Base-by-base conservation (phyloP, 2,113 vertebrate genomes). In the Austrofundulus limnaeus region DNA sequence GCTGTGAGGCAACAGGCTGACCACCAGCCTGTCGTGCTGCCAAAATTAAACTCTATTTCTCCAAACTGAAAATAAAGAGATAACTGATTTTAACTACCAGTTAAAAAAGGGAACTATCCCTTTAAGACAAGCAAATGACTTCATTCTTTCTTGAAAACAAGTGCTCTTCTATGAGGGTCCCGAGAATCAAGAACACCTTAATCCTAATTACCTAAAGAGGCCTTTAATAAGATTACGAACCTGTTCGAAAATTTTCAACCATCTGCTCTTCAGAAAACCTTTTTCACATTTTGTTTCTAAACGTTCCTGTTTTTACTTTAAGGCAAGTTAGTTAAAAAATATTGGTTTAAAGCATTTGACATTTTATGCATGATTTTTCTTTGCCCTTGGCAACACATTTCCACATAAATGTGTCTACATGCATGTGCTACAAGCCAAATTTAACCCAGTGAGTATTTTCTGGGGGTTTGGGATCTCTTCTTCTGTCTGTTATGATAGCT, bases 161-260 rank as follows among this genome's bases (percentile, higher is more conserved):
- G 37, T 14, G 39, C 25, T 57, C 11, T 10, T 58, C 64, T 47
- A 20, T 12, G 5, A 72, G 69, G 81, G 62, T 78, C 72, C 23
- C 21, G 63, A 28, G 24, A 76, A 71, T 56, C 48, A 37, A 70
- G 51, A 80, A 42, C 48, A 37, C 56, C 50, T 69, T 85, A 86
- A 88, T 80, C 87, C 85, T 72, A 70, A 77, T 90, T 75, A 87
- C 71, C 75, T 48, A 52, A 83, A 85, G 80, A 85, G 38, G 48
- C 38, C 31, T 39, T 70, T 71, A 86, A 80, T 79, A 67, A 77
- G 88, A 89, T 91, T 91, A 90, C 65, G 75, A 49, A 41, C 70
- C 37, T 21, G 54, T 63, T 59, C n/a, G 43, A 68, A 77, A 75
- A 71, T 80, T 67, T 62, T 37, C 50, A 25, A 14, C 81, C 77